A percentile compares a stretch with the other conserved stretches of the same genome.
Evolutionary conservation across 1,140 invertebrate genomes (phyloP).

Genomic region (Tetramorium alpestre): DNA sequence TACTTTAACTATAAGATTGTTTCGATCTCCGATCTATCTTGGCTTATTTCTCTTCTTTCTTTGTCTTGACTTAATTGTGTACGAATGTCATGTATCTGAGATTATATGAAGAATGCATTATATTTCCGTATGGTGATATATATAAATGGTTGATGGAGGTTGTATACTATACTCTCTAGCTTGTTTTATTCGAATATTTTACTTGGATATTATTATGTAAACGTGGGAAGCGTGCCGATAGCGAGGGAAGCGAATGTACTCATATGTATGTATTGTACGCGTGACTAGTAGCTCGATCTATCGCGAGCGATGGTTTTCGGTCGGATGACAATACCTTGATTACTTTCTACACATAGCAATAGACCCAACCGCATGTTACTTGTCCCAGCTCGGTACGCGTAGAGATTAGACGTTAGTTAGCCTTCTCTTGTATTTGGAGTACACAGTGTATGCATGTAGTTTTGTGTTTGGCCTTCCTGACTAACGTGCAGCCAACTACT

Average conservation of each 20-base stretch:
- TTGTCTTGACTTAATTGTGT: conserved; percentile 55
- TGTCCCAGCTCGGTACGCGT: conserved; percentile 65
- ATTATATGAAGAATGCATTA: conserved; percentile 70
- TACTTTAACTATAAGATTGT: conserved; percentile 22
- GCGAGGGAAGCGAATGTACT: neutral
- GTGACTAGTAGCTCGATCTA: conserved; percentile 8
- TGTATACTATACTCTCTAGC: conserved; percentile 56
- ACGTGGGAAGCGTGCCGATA: neutral
- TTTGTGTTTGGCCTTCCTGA: conserved; percentile 85
- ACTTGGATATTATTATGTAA: neutral
- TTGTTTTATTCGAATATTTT: conserved; percentile 9
- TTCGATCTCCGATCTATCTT: conserved; percentile 59
- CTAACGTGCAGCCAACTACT: conserved; percentile 85
- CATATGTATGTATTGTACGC: neutral
- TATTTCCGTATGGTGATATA: conserved; percentile 64
- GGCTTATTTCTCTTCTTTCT: conserved; percentile 42
- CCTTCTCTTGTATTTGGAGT: conserved; percentile 83
- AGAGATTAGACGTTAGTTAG: conserved; percentile 71
- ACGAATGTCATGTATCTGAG: conserved; percentile 57
- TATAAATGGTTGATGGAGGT: conserved; percentile 30
- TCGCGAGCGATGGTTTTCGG: neutral
- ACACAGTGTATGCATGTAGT: conserved; percentile 86
- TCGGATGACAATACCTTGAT: neutral
- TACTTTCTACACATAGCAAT: conserved; percentile 17
- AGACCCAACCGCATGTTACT: conserved; percentile 59